phyloP scores from a whole-genome alignment of 2,888 invertebrate genomes.

The Phalangium opilio region DNA sequence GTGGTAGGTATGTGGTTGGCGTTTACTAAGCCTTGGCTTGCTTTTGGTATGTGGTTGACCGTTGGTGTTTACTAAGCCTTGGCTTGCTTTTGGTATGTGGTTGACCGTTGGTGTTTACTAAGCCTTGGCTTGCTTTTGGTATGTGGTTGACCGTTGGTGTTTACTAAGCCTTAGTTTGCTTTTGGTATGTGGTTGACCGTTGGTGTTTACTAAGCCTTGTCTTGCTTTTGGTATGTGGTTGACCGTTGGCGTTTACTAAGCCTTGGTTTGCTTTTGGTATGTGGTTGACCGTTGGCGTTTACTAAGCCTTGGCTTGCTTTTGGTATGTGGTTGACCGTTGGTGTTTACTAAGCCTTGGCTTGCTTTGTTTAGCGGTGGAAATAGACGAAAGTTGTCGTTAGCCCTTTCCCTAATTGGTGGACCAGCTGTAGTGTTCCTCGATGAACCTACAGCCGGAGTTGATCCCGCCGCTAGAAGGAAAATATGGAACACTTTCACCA shows the following conservation, averaged over 20 bases:
- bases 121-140: constrained; percentile 77
- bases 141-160: constrained; percentile 99
- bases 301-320: constrained; percentile 93
- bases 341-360: too few relatives aligned
- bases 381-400: constrained; percentile 20
- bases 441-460: constrained; percentile 21
- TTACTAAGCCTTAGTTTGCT: constrained; percentile 94
- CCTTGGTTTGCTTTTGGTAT: constrained; percentile 79
- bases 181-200: constrained; percentile 91
- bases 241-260: too few relatives aligned
- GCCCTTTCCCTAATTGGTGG: constrained; percentile 19
- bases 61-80: too few relatives aligned
- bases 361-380: constrained; percentile 52
- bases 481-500: constrained; percentile 18
- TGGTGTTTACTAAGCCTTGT: too few relatives aligned
- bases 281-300: constrained; percentile 99
- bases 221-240: constrained; percentile 91
- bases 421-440: constrained; percentile 18
- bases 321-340: constrained; percentile 92
- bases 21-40: constrained; percentile 96
- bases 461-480: constrained; percentile 21
- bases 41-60: constrained; percentile 91
- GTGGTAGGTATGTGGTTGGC: constrained; percentile 62
- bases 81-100: constrained; percentile 90
- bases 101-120: too few relatives aligned